Evolutionary conservation across 2,888 invertebrate species (phyloP).

Genomic region (Mythimna pallens): DNA sequence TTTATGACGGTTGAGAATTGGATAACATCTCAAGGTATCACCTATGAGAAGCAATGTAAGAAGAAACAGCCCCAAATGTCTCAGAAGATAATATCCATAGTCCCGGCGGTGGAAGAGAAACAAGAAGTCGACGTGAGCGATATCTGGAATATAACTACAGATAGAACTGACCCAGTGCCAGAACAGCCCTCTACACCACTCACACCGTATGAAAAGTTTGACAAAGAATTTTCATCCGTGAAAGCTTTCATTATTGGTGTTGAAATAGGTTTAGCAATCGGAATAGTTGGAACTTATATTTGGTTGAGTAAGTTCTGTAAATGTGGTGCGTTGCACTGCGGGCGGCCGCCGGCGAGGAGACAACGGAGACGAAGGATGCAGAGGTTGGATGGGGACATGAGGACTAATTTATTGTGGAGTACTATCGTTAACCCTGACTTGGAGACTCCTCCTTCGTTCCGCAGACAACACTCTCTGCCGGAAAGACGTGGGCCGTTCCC

Average conservation of each 20-base stretch:
- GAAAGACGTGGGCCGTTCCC: slow-evolving; percentile 75
- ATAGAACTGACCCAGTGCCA: slow-evolving; percentile 67
- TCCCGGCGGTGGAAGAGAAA: slow-evolving; percentile 74
- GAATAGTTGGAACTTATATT: slow-evolving; percentile 84
- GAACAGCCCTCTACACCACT: slow-evolving; percentile 67
- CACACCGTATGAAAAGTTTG: slow-evolving; percentile 83
- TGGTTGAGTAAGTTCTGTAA: slow-evolving; percentile 83
- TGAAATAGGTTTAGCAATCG: slow-evolving; percentile 84
- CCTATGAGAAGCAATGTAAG: slow-evolving; percentile 86
- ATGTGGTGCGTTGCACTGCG: slow-evolving; percentile 75
- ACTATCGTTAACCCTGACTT: slow-evolving; percentile 79
- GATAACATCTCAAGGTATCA: slow-evolving; percentile 80
- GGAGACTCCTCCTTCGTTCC: slow-evolving; percentile 83
- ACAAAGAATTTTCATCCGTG: slow-evolving; percentile 84
- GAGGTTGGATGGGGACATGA: slow-evolving; percentile 80
- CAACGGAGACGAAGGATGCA: slow-evolving; percentile 72
- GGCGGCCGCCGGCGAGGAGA: slow-evolving; percentile 71
- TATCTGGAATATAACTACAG: slow-evolving; percentile 83
- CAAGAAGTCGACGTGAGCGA: slow-evolving; percentile 81
- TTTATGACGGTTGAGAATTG: slow-evolving; percentile 84
- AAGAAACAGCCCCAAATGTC: slow-evolving; percentile 87
- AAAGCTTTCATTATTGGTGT: slow-evolving; percentile 86
- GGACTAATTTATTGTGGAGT: slow-evolving; percentile 83
- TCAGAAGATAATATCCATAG: slow-evolving; percentile 89
- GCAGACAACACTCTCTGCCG: slow-evolving; percentile 80